phyloP scores from a whole-genome alignment of 2,113 vertebrate species.

The Macaca mulatta region DNA sequence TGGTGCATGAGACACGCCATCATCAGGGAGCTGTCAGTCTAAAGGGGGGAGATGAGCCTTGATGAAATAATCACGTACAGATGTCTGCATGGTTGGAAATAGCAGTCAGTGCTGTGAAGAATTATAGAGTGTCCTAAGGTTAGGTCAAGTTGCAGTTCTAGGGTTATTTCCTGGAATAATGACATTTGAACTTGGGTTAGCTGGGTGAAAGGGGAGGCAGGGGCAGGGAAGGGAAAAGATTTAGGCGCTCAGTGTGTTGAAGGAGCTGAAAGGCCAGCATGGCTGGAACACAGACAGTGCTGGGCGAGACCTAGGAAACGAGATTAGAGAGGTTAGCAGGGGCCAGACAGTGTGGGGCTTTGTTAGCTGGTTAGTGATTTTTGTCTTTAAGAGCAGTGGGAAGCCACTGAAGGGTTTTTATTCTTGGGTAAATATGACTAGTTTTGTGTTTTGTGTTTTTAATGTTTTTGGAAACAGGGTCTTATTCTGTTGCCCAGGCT shows the following conservation, averaged over 20 bases:
- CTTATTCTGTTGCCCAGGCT: too few relatives aligned
- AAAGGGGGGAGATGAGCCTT: background rate
- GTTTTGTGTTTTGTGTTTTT: too few relatives aligned
- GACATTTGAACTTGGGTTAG: background rate
- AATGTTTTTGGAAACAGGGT: too few relatives aligned
- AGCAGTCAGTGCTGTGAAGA: background rate
- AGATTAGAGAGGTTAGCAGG: too few relatives aligned
- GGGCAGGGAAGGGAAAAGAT: background rate
- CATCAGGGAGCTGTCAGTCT: background rate
- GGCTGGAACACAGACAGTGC: too few relatives aligned
- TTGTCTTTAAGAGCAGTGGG: too few relatives aligned
- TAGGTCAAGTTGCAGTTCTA: background rate
- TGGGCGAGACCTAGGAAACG: too few relatives aligned
- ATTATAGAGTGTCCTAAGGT: background rate
- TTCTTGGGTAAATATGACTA: too few relatives aligned
- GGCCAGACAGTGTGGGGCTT: too few relatives aligned
- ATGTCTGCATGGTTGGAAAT: background rate
- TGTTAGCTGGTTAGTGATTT: too few relatives aligned
- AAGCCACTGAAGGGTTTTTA: too few relatives aligned
- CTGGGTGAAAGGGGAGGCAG: background rate
- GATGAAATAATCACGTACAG: background rate
- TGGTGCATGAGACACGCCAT: background rate
- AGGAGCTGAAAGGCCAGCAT: background rate
- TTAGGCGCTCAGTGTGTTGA: background rate
- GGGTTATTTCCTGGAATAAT: background rate